Evolutionary conservation across 2,888 invertebrate species (phyloP).

Genomic region (Oscheius myriophilus): DNA sequence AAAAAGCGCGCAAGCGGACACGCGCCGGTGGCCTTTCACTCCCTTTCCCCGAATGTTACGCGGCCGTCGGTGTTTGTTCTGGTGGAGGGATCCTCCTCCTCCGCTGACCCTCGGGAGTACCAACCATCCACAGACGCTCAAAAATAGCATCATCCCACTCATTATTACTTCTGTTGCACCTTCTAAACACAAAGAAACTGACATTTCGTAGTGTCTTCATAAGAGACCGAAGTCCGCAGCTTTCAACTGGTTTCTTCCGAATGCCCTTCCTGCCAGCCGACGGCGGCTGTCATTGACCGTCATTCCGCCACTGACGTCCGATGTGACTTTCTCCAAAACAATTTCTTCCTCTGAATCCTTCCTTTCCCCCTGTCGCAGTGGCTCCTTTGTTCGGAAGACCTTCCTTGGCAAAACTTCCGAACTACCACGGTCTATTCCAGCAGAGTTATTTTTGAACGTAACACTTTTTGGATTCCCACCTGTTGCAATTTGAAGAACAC

Average conservation of each 20-base stretch:
- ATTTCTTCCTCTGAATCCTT: not conserved
- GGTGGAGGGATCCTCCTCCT: slow-evolving; percentile 20
- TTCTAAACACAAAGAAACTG: too few species aligned
- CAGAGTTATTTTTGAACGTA: too few species aligned
- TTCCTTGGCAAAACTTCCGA: not conserved
- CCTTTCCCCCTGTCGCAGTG: not conserved
- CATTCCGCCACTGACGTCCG: not conserved
- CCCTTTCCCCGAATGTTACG: slow-evolving; percentile 23
- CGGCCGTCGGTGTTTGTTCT: slow-evolving; percentile 19
- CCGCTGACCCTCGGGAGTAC: slow-evolving; percentile 12
- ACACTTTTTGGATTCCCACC: too few species aligned
- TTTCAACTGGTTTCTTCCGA: not conserved
- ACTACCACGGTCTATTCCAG: too few species aligned
- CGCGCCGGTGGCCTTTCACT: slow-evolving; percentile 25
- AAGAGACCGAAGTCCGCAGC: not conserved
- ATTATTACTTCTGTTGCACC: too few species aligned
- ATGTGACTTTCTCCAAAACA: not conserved
- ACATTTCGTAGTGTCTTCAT: not conserved
- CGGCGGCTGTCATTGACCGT: not conserved
- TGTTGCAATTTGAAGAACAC: too few species aligned
- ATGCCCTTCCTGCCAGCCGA: not conserved
- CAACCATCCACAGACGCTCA: not conserved
- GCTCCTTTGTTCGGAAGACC: not conserved
- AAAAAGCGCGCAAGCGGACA: slow-evolving; percentile 3
- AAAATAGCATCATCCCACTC: too few species aligned